Conservation (phyloP, 2,888 invertebrate genomes). For the Pseudococcus jackbeardsleyi region DNA sequence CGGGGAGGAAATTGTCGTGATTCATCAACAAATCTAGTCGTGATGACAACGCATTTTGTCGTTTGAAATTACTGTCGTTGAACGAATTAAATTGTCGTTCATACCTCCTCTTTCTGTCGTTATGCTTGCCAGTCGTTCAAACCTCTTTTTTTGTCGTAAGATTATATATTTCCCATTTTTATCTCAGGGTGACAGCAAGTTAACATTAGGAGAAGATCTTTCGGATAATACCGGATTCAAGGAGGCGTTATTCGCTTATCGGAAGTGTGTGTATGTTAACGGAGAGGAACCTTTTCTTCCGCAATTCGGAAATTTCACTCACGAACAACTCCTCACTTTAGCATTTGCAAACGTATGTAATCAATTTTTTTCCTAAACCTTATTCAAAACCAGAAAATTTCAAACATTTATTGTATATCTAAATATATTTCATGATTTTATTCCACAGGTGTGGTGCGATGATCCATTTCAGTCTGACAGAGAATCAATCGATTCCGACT, state of each 20-base stretch:
- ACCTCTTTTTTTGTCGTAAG: too few relatives aligned
- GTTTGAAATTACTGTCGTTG: too few relatives aligned
- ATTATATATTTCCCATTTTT: too few relatives aligned
- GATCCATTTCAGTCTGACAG: conserved; percentile 82
- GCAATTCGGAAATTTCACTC: conserved; percentile 77
- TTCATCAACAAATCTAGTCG: too few relatives aligned
- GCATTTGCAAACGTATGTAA: conserved; percentile 82
- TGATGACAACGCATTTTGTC: too few relatives aligned
- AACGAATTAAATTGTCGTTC: too few relatives aligned
- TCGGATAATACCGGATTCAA: conserved; percentile 91
- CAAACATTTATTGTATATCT: too few relatives aligned
- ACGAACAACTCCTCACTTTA: conserved; percentile 84
- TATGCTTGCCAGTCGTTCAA: too few relatives aligned
- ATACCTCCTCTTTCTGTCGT: too few relatives aligned
- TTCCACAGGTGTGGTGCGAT: conserved; percentile 84
- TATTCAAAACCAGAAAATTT: too few relatives aligned
- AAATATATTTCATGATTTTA: conserved; percentile 46
- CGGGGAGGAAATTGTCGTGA: too few relatives aligned
- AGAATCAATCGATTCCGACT: conserved; percentile 71
- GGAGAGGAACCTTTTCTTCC: conserved; percentile 75
- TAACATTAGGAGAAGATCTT: conserved; percentile 91
- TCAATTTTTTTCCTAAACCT: neutral
- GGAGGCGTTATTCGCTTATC: conserved; percentile 81
- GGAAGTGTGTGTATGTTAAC: conserved; percentile 68
- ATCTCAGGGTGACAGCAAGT: conserved; percentile 78